Base-by-base conservation (phyloP, 1,140 invertebrate species). In the Octopus bimaculoides region DNA sequence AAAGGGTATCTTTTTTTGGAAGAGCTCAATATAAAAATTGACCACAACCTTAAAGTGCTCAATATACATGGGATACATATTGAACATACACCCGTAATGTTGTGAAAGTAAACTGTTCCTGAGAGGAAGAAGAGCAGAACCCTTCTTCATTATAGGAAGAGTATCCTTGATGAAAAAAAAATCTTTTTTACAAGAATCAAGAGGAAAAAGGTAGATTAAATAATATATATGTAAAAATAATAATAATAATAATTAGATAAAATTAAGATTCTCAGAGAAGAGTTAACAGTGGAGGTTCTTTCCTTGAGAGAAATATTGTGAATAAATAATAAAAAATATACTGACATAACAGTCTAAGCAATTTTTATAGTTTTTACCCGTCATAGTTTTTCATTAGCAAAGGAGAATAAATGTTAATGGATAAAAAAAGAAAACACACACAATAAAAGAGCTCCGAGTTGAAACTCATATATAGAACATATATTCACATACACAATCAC, bases 281-380 rank as follows among this genome's bases (percentile, higher is more conserved):
- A 71, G 66, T 6, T n/a, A 71, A 20, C 66, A 71, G 66, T 71
- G 26, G 26, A 71, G 17, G 26, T 20, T 20, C 66, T n/a, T 14
- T 71, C 66, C 66, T 12, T 71, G 66, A n/a, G 66, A n/a, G 66
- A 71, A 71, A 71, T 71, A 71, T 71, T n/a, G 66, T 20, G 26
- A 71, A 71, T 71, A 71, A 71, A 71, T 20, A 71, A 71, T 71
- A 71, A 71, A 71, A 71, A n/a, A 71, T 71, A 71, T 71, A 71
- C 66, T n/a, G 17, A 20, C 66, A 71, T 41, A 71, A 20, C 66
- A n/a, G 66, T 71, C 26, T 71, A 71, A 71, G 66, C 66, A 71
- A 20, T 71, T 71, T 71, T 71, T 9, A 10, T 71, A 71, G 26
- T 71, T 14, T 14, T n/a, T 71, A 71, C 66, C 66, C 66, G 66